These are phyloP conservation scores for Leptopterna dolabrata DNA, from an alignment of 2,888 invertebrate genomes.

Conservation along the genomic window DNA sequence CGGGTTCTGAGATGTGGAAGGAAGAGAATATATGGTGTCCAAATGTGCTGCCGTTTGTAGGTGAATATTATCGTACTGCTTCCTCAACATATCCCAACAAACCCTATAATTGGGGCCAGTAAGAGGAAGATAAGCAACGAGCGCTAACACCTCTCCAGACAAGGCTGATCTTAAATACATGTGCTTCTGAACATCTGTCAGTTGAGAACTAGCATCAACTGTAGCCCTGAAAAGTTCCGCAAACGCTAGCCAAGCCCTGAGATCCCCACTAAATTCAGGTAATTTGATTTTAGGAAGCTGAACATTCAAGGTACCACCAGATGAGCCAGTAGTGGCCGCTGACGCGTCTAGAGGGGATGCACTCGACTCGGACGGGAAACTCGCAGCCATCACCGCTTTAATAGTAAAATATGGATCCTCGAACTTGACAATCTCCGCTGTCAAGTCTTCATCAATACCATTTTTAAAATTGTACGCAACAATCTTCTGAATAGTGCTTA, in stretches of 20 bases:
- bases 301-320: background rate
- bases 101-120: slow-evolving; percentile 2
- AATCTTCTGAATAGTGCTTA: background rate
- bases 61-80: background rate
- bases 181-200: background rate
- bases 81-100: background rate
- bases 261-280: slow-evolving; percentile 22
- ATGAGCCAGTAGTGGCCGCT: background rate
- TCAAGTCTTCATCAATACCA: background rate
- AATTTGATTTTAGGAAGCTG: slow-evolving; percentile 35
- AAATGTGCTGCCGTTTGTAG: background rate
- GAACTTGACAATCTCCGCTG: background rate
- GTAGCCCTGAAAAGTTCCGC: background rate
- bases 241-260: slow-evolving; percentile 8
- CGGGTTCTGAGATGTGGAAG: background rate
- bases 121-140: slow-evolving; percentile 10
- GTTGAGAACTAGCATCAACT: background rate
- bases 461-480: background rate
- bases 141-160: background rate
- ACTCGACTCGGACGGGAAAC: background rate
- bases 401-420: no score
- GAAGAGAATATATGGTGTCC: background rate
- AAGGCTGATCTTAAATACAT: background rate
- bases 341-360: no score
- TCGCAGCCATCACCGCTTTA: background rate